A percentile compares a stretch with the other conserved stretches of the same genome.
Conservation (phyloP, 1,140 invertebrate species). For the Anoplophora glabripennis region DNA sequence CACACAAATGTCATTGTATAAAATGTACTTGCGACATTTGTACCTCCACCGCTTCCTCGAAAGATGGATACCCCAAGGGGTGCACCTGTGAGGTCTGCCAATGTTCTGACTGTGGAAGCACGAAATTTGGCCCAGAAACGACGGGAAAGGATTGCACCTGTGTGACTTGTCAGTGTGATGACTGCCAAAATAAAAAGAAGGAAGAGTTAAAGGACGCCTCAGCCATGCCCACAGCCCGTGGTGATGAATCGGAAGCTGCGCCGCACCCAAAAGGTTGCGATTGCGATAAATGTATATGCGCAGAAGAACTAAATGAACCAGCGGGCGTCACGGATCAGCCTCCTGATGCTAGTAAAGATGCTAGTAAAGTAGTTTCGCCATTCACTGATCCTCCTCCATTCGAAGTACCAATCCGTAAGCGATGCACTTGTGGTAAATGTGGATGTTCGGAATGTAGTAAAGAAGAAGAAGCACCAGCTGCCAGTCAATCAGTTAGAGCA, state of each 20-base stretch:
- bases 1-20: background rate
- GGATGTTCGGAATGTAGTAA: background rate
- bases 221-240: too few relatives aligned
- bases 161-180: slow-evolving; percentile 4
- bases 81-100: slow-evolving; percentile 1
- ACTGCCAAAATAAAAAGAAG: background rate
- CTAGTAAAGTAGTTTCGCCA: background rate
- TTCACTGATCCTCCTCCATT: slow-evolving; percentile 21
- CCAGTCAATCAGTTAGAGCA: too few relatives aligned
- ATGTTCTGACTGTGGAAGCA: slow-evolving; percentile 4
- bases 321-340: background rate
- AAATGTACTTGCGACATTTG: background rate
- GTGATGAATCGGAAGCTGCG: too few relatives aligned
- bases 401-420: slow-evolving; percentile 11
- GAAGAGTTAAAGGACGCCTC: background rate
- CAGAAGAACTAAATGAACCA: background rate
- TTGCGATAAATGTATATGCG: too few relatives aligned
- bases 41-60: too few relatives aligned
- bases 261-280: too few relatives aligned
- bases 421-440: slow-evolving; percentile 18
- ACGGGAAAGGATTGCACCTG: slow-evolving; percentile 1
- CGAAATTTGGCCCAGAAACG: background rate
- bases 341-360: background rate
- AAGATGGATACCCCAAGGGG: background rate
- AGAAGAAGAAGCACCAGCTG: background rate